Percentiles rank a stretch among this genome's conserved stretches.
Evolutionary conservation across 2,888 invertebrate genomes (phyloP).

Genomic region (Halictus quadricinctus): DNA sequence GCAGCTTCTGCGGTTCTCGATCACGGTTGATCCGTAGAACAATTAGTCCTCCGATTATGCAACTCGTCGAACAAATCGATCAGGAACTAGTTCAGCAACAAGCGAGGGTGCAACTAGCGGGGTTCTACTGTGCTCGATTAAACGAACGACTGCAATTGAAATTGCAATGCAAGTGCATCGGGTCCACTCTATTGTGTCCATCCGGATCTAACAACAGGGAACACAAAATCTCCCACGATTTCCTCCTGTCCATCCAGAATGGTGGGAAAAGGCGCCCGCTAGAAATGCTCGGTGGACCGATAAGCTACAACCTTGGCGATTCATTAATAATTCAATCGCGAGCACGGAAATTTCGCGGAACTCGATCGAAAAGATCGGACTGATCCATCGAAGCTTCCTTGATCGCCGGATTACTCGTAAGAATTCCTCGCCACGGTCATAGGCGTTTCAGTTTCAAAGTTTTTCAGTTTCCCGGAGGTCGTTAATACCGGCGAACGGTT

Average conservation of each 20-base stretch:
- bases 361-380: neutral
- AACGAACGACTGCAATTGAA: no score
- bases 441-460: neutral
- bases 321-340: constrained; percentile 26
- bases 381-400: neutral
- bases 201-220: neutral
- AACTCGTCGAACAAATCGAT: neutral
- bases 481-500: neutral
- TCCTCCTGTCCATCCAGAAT: constrained; percentile 34
- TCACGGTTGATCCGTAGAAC: neutral
- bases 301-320: constrained; percentile 26
- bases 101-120: no score
- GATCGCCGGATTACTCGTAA: neutral
- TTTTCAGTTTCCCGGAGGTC: neutral
- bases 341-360: constrained; percentile 6
- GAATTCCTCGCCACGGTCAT: neutral
- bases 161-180: no score
- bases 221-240: constrained; percentile 41
- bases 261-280: constrained; percentile 28
- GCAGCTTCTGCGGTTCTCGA: neutral
- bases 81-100: neutral
- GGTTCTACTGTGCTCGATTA: no score
- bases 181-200: constrained; percentile 11
- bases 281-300: constrained; percentile 36
- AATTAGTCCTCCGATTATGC: neutral